Base-by-base conservation (phyloP, 2,113 vertebrate species). In the Bombycilla garrulus region DNA sequence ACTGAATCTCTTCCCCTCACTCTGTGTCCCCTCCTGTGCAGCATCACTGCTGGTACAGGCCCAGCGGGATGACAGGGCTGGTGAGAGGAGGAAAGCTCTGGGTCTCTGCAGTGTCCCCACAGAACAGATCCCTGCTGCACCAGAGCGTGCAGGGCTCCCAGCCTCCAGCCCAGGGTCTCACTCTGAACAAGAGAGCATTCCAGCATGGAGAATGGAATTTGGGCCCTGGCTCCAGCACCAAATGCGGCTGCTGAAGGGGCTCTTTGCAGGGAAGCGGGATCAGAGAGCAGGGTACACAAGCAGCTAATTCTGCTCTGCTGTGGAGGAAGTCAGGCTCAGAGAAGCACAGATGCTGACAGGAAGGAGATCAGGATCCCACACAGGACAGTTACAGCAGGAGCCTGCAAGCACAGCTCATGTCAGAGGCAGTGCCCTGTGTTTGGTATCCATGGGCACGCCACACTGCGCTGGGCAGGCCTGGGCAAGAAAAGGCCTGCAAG, bases 291-390 rank as follows among this genome's bases (percentile, higher is more conserved):
- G 33, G 50, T 15, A 47, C 36, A 60, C 7, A 78, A 71, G 3
- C 50, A 48, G 7, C 33, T 15, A 20, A 35, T 11, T 45, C 79
- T 69, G 53, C 48, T 31, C 54, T 54, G 3, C 21, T 50, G 1
- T 0, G 1, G 2, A 33, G 33, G 29, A 65, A 53, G 20, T 1
- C n/a, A 64, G 36, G 38, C 21, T 35, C 29, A 1, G 54, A 57
- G n/a, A 26, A 54, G 24, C 2, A 20, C 1, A 12, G 72, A 16
- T 25, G 40, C 35, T 60, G 64, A 4, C 50, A 81, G 60, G 48
- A 72, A 33, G 38, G 22, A 78, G 51, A 51, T 19, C 45, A 64
- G 72, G 45, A 42, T 23, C 28, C 23, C 31, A 10, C 2, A 31
- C 0, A 3, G 65, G 61, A 48, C 53, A 69, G 65, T 3, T 5